These are phyloP conservation scores for Hydrophis major DNA, from an alignment of 2,797 vertebrate species.

Conservation along the genomic window DNA sequence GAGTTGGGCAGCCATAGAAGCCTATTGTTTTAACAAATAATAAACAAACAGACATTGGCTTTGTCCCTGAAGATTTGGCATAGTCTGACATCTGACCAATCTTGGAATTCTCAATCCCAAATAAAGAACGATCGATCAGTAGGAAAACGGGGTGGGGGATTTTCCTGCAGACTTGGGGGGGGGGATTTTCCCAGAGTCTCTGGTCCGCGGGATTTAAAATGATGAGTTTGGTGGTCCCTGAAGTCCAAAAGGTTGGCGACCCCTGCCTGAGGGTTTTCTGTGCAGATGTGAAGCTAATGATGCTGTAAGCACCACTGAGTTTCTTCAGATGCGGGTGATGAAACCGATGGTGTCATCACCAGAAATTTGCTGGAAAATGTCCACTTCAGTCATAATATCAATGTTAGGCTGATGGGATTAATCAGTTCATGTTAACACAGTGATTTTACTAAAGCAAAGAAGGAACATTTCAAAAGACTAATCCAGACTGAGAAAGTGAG, in stretches of 20 bases:
- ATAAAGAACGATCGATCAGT: too few species aligned
- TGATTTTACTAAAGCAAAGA: conserved; percentile 73
- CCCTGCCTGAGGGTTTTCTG: not conserved
- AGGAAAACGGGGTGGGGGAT: too few species aligned
- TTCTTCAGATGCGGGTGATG: conserved; percentile 27
- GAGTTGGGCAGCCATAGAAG: not conserved
- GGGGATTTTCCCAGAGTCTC: too few species aligned
- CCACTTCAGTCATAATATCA: conserved; percentile 48
- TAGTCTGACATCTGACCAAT: not conserved
- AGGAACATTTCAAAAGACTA: conserved; percentile 65
- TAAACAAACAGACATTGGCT: not conserved
- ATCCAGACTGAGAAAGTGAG: conserved; percentile 50
- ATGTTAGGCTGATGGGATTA: conserved; percentile 72
- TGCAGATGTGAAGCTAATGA: conserved; percentile 42
- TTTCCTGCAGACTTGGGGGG: too few species aligned
- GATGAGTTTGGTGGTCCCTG: too few species aligned
- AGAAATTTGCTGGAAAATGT: conserved; percentile 51
- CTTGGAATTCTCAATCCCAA: not conserved
- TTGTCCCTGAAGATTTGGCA: not conserved
- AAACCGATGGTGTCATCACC: conserved; percentile 60
- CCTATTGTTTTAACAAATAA: not conserved
- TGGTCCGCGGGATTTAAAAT: too few species aligned
- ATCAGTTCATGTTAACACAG: conserved; percentile 75
- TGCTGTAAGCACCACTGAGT: conserved; percentile 34
- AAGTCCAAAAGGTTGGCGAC: too few species aligned